Base-by-base conservation (phyloP, 2,113 vertebrate species). In the Rhegmatorhina hoffmannsi region DNA sequence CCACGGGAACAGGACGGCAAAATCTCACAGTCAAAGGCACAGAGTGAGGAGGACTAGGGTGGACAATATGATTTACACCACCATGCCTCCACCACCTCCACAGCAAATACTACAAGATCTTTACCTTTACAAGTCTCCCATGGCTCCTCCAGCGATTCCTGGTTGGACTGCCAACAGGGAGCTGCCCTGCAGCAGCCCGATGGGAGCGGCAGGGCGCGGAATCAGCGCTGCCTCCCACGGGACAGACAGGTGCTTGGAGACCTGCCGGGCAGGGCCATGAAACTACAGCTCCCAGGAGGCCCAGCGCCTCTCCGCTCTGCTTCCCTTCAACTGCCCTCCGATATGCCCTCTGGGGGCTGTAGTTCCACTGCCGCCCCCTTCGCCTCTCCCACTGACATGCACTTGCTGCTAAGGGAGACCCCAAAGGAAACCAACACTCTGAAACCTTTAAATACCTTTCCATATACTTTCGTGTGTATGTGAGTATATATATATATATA, bases 271-370 rank as follows among this genome's bases (percentile, higher is more conserved):
- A 5, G 5, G 1, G 46, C 25, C 1, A 1, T 6, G 0, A 53
- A 36, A 96, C 96, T 97, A 97, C 97, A 90, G 7, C 73, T 96
- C 96, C 97, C 94, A 89, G 80, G 55, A 74, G 25, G 0, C 82
- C 19, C 6, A 10, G 56, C 9, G 72, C 21, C 43, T 1, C 5
- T 0, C n/a, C 12, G 2, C 9, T 16, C 20, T 1, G 3, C 5
- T 3, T 1, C 5, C 9, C 9, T 0, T 1, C 9, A 0, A 23
- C 28, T 28, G 59, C 10, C 4, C 2, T 25, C 9, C 46, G 55
- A 66, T 31, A 7, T 0, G 50, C 72, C 49, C 44, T 26, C 56
- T 90, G 93, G 94, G 96, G 67, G 17, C 10, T 91, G 96, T 89
- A 78, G 93, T 94, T 74, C 40, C 23, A 1, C 19, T 20, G 5